phyloP scores from a whole-genome alignment of 2,888 invertebrate genomes.

The Drosophila prostipennis region DNA sequence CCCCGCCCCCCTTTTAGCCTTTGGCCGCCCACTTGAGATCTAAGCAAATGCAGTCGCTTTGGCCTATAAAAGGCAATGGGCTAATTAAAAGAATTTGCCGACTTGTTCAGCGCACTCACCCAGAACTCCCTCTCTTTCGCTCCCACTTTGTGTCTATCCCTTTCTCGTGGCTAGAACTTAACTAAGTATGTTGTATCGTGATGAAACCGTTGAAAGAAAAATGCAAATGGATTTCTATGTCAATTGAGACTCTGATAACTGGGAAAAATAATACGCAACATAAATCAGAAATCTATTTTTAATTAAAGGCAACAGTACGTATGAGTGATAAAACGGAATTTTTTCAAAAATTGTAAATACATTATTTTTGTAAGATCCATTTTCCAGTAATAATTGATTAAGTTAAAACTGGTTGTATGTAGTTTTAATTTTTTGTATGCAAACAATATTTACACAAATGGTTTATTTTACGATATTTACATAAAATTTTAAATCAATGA shows the following conservation, averaged over 20 bases:
- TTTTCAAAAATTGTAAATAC: no score
- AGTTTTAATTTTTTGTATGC: no score
- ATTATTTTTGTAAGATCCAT: no score
- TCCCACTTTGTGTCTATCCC: conserved; percentile 12
- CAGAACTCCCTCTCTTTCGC: conserved; percentile 16
- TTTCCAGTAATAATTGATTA: no score
- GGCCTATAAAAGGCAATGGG: conserved; percentile 60
- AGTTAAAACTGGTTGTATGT: no score
- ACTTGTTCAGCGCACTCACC: conserved; percentile 45
- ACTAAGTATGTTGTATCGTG: conserved; percentile 37
- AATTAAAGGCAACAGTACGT: no score
- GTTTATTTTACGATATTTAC: no score
- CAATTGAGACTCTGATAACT: conserved; percentile 55
- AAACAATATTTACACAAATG: no score
- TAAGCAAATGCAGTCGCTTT: conserved; percentile 61
- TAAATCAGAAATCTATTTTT: no score
- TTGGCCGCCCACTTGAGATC: conserved; percentile 20
- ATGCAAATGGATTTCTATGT: conserved; percentile 66
- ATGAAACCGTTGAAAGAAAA: conserved; percentile 41
- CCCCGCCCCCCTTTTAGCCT: conserved; percentile 1
- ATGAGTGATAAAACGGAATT: no score
- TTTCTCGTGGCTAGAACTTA: conserved; percentile 11
- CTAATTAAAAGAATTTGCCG: conserved; percentile 72
- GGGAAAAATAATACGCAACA: background rate
- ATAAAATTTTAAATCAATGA: background rate